These are phyloP conservation scores for Pardalotus punctatus DNA, from an alignment of 2,113 vertebrate genomes.

Conservation along the genomic window DNA sequence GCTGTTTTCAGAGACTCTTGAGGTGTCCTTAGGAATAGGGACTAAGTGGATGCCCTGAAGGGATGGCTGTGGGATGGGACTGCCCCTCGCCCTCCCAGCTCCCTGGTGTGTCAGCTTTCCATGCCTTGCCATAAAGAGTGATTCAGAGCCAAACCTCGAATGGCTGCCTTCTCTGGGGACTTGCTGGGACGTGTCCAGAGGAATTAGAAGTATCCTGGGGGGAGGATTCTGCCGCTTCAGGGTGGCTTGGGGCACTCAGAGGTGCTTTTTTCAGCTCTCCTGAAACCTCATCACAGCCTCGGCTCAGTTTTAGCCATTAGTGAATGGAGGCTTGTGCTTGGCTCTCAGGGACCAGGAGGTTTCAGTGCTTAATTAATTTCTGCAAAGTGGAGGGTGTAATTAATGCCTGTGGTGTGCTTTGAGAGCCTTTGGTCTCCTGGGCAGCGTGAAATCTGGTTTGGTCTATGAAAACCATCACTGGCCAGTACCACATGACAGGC, in stretches of 20 bases:
- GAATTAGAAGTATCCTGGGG: neutral
- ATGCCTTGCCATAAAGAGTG: neutral
- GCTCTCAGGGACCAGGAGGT: neutral
- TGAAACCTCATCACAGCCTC: neutral
- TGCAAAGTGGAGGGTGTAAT: neutral
- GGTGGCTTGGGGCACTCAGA: rapidly evolving
- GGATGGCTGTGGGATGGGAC: neutral
- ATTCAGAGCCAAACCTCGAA: neutral
- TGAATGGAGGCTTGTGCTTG: neutral
- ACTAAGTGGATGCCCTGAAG: rapidly evolving
- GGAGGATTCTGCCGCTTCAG: rapidly evolving
- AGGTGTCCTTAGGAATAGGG: neutral
- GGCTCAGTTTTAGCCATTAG: neutral
- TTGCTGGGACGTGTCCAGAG: neutral
- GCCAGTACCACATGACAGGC: rapidly evolving
- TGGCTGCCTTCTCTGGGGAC: neutral
- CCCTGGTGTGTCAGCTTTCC: neutral
- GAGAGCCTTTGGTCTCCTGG: neutral
- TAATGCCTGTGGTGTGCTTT: neutral
- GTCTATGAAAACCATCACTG: neutral
- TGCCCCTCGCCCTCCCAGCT: neutral
- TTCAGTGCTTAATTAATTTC: neutral
- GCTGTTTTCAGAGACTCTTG: neutral
- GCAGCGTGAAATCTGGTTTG: neutral
- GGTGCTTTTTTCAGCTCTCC: neutral